These are phyloP conservation scores for Acrocephalus kingi DNA, from an alignment of 2,113 vertebrate genomes.

Conservation along the genomic window DNA sequence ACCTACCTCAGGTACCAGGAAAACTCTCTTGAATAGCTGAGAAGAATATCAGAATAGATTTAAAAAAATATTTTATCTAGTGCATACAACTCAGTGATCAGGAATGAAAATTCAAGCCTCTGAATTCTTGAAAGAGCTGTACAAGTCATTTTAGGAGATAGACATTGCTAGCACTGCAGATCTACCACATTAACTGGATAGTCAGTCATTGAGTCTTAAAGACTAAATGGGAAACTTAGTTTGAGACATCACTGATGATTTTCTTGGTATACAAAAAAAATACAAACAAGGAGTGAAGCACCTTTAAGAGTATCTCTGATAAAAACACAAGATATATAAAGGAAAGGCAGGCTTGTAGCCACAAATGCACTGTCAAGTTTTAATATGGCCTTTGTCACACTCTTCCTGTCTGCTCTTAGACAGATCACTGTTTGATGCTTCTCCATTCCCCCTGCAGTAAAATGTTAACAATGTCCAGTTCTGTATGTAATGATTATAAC, in stretches of 20 bases:
- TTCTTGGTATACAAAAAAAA: background rate
- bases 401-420: background rate
- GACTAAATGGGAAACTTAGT: background rate
- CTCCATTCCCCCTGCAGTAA: background rate
- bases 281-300: background rate
- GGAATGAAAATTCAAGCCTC: constrained; percentile 5
- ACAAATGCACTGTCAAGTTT: background rate
- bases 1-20: background rate
- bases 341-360: background rate
- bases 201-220: background rate
- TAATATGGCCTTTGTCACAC: background rate
- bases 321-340: background rate
- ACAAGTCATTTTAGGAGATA: background rate
- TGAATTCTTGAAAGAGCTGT: background rate
- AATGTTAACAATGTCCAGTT: background rate
- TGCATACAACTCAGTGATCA: background rate
- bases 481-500: background rate
- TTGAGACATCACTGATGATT: background rate
- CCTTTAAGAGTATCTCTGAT: background rate
- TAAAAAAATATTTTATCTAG: background rate
- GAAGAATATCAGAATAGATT: background rate
- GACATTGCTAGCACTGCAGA: background rate
- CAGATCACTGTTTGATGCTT: background rate
- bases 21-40: background rate
- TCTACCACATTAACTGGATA: background rate